Conservation (phyloP, 2,113 vertebrate genomes). For the Scortum barcoo region DNA sequence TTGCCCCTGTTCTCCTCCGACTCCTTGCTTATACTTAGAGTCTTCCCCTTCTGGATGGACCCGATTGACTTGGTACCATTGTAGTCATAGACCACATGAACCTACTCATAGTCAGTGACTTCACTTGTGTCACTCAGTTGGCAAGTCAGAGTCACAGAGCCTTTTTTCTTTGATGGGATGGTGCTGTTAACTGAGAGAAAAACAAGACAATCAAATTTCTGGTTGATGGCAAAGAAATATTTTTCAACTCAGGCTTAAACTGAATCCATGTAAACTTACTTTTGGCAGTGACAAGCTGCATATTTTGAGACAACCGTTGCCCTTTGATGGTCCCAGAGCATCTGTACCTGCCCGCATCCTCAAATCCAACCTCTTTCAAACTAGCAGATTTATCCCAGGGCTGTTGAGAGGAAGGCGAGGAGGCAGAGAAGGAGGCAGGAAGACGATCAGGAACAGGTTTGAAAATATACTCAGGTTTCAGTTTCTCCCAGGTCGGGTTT, state of each 20-base stretch:
- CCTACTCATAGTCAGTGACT: slow-evolving; percentile 78
- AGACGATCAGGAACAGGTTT: background rate
- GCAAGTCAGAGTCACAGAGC: slow-evolving; percentile 72
- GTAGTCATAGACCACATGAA: slow-evolving; percentile 57
- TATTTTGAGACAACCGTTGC: slow-evolving; percentile 48
- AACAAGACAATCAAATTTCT: background rate
- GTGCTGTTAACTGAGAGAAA: slow-evolving; percentile 68
- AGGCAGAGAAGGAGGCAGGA: slow-evolving; percentile 20
- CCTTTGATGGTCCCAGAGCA: slow-evolving; percentile 65
- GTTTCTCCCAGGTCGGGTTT: slow-evolving; percentile 65
- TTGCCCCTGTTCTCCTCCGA: slow-evolving; percentile 47
- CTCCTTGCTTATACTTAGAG: slow-evolving; percentile 34
- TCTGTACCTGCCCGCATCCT: slow-evolving; percentile 77
- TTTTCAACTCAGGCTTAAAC: background rate
- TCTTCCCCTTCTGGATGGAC: slow-evolving; percentile 53
- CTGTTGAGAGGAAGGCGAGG: background rate
- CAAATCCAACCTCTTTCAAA: slow-evolving; percentile 63
- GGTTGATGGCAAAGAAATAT: background rate
- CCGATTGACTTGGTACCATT: slow-evolving; percentile 54
- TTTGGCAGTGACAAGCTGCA: slow-evolving; percentile 78
- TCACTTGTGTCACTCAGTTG: slow-evolving; percentile 67
- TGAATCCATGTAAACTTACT: slow-evolving; percentile 58
- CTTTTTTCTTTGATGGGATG: slow-evolving; percentile 11
- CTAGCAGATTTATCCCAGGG: slow-evolving; percentile 60
- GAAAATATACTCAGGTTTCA: background rate